Conservation (phyloP, 2,888 invertebrate genomes). For the Spialia ferax region DNA sequence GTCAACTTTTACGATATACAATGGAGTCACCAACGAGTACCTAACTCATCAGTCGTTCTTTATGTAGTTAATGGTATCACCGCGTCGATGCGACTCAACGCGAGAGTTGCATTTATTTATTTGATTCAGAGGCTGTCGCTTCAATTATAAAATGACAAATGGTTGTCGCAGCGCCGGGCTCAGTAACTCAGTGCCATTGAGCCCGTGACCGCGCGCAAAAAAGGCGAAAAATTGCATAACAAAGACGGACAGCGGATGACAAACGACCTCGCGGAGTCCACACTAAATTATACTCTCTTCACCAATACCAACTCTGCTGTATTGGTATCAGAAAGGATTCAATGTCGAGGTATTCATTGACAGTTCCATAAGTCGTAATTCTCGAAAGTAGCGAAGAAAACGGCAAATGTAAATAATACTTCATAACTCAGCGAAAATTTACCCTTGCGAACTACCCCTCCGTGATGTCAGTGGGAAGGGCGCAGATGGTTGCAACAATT, state of each 20-base stretch:
- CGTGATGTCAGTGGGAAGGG: slow-evolving; percentile 5
- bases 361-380: neutral
- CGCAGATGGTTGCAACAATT: slow-evolving; percentile 26
- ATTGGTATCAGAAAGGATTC: neutral
- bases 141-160: slow-evolving; percentile 48
- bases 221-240: slow-evolving; percentile 44
- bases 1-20: neutral
- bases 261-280: slow-evolving; percentile 39
- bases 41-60: neutral
- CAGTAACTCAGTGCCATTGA: slow-evolving; percentile 25
- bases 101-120: slow-evolving; percentile 21
- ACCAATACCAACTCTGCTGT: neutral
- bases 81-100: neutral
- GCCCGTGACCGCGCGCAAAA: slow-evolving; percentile 40
- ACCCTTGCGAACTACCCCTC: neutral
- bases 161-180: slow-evolving; percentile 21
- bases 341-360: neutral
- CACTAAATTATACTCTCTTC: slow-evolving; percentile 23
- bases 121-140: slow-evolving; percentile 25
- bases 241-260: slow-evolving; percentile 44
- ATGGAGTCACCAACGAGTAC: slow-evolving; percentile 4
- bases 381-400: neutral
- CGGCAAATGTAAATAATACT: neutral
- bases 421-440: neutral
- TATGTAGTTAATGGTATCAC: neutral